Base-by-base conservation (phyloP, 2,888 invertebrate species). In the Clostera curtula region DNA sequence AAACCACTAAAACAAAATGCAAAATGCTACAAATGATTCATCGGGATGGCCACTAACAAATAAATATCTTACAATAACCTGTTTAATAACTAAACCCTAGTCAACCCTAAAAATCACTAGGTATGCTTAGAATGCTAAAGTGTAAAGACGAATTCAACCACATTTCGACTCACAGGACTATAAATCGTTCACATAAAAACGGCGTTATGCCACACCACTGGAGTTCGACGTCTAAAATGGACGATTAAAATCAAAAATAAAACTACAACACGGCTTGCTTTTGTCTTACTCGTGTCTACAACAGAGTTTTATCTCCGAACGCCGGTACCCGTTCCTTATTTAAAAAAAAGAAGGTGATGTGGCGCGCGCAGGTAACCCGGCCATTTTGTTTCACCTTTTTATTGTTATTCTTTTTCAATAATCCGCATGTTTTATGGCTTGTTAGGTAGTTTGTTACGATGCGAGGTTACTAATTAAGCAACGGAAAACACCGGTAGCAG, bases 271-370 rank as follows among this genome's bases (percentile, higher is more conserved):
- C 56, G 60, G 51, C 56, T 36, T 49, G 63, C 73, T 75, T 76
- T 80, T 80, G 76, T 80, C 69, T 82, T 77, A 74, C 71, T 65
- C 70, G 67, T 76, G 79, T 79, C 72, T 75, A 75, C 74, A 72
- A 66, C 60, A 63, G 67, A 62, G 68, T 67, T 70, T 67, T 72
- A 70, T 71, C 68, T 70, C 58, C 58, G 58, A 57, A 63, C 61
- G 65, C 61, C 62, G 56, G 49, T 53, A 56, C 54, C 47, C 50
- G 57, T 50, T 39, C 56, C 52, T 47, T 56, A 50, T 44, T 40
- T 41, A 57, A 60, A 56, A 58, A 65, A 67, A 55, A 56, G 40
- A 58, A 56, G 57, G 56, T 49, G 50, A 53, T 64, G 61, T 58
- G 67, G 63, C 63, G 52, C 60, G 65, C 69, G 67, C 77, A 79